phyloP scores from a whole-genome alignment of 2,113 vertebrate genomes.

The Chaetodon auriga region DNA sequence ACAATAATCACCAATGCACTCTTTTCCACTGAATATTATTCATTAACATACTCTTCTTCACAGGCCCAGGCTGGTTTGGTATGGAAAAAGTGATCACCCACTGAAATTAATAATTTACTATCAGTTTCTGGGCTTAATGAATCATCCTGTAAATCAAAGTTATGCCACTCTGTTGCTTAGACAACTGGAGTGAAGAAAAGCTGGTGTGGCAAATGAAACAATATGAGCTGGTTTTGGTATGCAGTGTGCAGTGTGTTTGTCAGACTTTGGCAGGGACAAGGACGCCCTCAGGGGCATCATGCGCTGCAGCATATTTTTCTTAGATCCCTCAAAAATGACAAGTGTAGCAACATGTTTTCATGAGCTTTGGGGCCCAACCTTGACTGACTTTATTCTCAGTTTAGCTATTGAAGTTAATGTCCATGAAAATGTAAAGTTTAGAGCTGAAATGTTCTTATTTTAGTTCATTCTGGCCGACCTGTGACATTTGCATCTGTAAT shows the following conservation, averaged over 20 bases:
- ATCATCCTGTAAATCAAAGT: neutral
- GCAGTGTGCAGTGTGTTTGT: slow-evolving; percentile 18
- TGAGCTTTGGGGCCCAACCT: neutral
- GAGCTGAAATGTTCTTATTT: neutral
- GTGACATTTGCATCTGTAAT: no score
- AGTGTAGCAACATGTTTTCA: slow-evolving; percentile 32
- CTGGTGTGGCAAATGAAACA: slow-evolving; percentile 26
- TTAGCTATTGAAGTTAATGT: neutral
- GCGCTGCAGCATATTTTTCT: slow-evolving; percentile 33
- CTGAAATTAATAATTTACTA: neutral
- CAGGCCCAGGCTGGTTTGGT: neutral
- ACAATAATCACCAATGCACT: neutral
- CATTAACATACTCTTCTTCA: neutral
- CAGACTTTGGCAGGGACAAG: slow-evolving; percentile 27
- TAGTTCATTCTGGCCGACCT: neutral
- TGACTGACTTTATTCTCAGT: slow-evolving; percentile 4
- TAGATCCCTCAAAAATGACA: slow-evolving; percentile 41
- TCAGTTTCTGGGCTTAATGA: neutral
- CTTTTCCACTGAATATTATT: neutral
- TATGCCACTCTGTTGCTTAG: neutral
- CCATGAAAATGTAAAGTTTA: neutral
- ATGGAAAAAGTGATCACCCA: neutral
- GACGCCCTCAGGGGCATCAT: slow-evolving; percentile 15
- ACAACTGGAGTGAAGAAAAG: neutral
- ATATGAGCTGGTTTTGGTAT: slow-evolving; percentile 24